Conservation (phyloP, 2,888 invertebrate genomes). For the Eupithecia vulgata region DNA sequence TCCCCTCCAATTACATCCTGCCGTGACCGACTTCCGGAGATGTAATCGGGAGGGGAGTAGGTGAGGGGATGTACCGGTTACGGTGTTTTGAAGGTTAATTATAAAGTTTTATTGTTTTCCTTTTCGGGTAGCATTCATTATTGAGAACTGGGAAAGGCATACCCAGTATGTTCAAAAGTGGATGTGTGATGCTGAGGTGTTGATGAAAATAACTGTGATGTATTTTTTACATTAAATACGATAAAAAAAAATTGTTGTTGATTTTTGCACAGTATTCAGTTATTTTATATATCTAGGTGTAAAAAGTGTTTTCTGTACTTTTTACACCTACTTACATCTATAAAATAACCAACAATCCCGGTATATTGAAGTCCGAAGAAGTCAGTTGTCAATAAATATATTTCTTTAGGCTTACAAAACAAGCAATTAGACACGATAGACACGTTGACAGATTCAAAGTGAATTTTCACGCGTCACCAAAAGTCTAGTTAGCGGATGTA, state of each 20-base stretch:
- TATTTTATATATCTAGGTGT: background rate
- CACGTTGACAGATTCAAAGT: background rate
- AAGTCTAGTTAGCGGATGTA: background rate
- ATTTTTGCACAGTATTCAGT: background rate
- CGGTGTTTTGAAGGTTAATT: conserved; percentile 5
- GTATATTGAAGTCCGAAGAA: background rate
- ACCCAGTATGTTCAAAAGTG: background rate
- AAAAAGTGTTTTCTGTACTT: background rate
- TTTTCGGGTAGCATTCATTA: background rate
- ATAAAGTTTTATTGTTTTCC: background rate
- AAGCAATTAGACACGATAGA: no score
- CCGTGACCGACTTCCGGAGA: conserved; percentile 11
- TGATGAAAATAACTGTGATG: background rate
- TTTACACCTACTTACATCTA: no score
- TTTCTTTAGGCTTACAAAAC: no score
- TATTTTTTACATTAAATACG: background rate
- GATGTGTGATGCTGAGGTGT: background rate
- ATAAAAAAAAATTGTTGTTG: background rate
- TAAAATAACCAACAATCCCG: no score
- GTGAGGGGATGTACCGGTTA: background rate
- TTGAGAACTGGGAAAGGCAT: background rate
- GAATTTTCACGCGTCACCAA: background rate
- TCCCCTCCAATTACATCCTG: conserved; percentile 6
- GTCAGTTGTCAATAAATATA: no score
- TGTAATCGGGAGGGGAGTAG: background rate